Conservation (phyloP, 2,113 vertebrate species). For the Syngnathus scovelli region DNA sequence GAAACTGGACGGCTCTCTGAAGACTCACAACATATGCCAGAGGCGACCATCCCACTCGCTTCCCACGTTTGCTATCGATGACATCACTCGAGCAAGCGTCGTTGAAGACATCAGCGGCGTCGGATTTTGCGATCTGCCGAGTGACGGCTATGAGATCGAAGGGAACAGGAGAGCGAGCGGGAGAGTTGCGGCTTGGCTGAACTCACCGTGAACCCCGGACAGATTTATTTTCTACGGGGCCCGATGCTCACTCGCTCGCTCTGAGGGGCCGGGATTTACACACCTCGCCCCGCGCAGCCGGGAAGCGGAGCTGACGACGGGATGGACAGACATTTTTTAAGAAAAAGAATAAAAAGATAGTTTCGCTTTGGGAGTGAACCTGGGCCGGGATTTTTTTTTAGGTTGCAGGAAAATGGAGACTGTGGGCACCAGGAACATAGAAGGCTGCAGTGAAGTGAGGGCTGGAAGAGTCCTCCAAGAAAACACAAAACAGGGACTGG, state of each 20-base stretch:
- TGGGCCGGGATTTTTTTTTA: background rate
- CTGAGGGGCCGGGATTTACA: slow-evolving; percentile 67
- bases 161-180: slow-evolving; percentile 24
- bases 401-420: too few species aligned
- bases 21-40: background rate
- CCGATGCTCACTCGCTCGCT: slow-evolving; percentile 47
- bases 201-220: slow-evolving; percentile 69
- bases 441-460: background rate
- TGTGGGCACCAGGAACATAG: background rate
- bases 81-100: slow-evolving; percentile 2
- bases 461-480: background rate
- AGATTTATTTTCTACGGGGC: slow-evolving; percentile 74
- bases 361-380: background rate
- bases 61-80: slow-evolving; percentile 4
- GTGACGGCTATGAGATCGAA: background rate
- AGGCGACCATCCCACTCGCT: background rate
- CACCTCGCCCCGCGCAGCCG: slow-evolving; percentile 46
- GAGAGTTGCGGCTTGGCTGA: slow-evolving; percentile 70
- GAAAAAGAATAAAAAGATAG: background rate
- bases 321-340: slow-evolving; percentile 1
- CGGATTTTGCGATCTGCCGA: background rate
- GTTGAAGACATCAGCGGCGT: background rate
- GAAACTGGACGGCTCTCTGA: background rate
- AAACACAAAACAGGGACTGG: background rate
- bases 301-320: slow-evolving; percentile 46